phyloP scores from a whole-genome alignment of 2,888 invertebrate species.

The Bombylius discolor region DNA sequence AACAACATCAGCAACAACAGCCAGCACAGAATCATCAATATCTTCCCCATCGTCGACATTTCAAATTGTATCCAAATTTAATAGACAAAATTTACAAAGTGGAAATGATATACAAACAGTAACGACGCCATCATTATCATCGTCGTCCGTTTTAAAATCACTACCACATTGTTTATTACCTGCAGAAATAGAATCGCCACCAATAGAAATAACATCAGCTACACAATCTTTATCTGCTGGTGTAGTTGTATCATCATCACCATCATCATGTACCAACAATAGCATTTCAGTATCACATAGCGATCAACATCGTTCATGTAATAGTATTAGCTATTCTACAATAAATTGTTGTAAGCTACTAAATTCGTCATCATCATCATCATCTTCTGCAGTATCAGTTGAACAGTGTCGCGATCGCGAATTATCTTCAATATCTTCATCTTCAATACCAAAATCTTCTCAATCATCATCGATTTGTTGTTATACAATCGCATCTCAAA shows the following conservation, averaged over 20 bases:
- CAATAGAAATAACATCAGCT: not conserved
- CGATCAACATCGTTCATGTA: slow-evolving; percentile 4
- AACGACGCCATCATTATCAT: too few species aligned
- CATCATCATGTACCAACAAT: not conserved
- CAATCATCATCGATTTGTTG: slow-evolving; percentile 29
- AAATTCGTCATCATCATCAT: slow-evolving; percentile 8
- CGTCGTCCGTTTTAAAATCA: not conserved
- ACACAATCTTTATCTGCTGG: not conserved
- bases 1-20: not conserved
- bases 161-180: not conserved
- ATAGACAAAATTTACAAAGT: not conserved
- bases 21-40: not conserved
- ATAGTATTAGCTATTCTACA: slow-evolving; percentile 5
- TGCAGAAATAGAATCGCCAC: not conserved
- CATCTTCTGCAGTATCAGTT: slow-evolving; percentile 6
- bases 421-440: slow-evolving; percentile 7
- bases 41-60: not conserved
- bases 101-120: not conserved
- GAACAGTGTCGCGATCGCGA: slow-evolving; percentile 11
- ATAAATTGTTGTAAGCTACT: slow-evolving; percentile 8
- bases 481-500: slow-evolving; percentile 24
- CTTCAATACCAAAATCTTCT: slow-evolving; percentile 7
- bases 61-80: not conserved
- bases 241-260: too few species aligned
- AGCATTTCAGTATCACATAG: not conserved